Evolutionary conservation across 2,888 invertebrate species (phyloP).

Genomic region (Brenthis ino): DNA sequence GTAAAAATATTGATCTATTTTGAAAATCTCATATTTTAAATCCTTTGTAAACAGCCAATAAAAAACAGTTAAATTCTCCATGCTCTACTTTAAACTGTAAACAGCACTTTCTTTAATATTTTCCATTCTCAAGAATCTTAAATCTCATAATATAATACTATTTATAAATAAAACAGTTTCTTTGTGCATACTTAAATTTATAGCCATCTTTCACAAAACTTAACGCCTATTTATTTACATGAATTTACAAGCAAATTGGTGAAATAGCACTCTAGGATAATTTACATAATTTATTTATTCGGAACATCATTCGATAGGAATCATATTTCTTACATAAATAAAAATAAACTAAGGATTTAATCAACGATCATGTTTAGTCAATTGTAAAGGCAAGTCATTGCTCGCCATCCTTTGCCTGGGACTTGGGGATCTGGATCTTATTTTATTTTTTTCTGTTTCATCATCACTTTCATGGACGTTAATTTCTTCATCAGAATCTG

Average conservation of each 20-base stretch:
- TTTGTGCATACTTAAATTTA: conserved; percentile 68
- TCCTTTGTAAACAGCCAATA: conserved; percentile 18
- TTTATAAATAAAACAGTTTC: conserved; percentile 45
- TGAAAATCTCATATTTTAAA: conserved; percentile 19
- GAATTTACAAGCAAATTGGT: conserved; percentile 68
- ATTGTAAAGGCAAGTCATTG: conserved; percentile 85
- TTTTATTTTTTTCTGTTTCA: conserved; percentile 76
- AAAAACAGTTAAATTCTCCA: conserved; percentile 22
- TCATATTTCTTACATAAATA: conserved; percentile 62
- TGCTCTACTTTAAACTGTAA: conserved; percentile 32
- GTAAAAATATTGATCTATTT: conserved; percentile 17
- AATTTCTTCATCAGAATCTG: conserved; percentile 90
- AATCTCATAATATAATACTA: conserved; percentile 19
- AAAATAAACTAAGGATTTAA: conserved; percentile 55
- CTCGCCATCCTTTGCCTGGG: conserved; percentile 60
- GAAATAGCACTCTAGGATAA: conserved; percentile 49
- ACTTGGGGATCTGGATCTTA: conserved; percentile 72
- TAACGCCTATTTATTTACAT: conserved; percentile 70
- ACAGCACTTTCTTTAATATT: conserved; percentile 30
- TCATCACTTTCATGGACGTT: conserved; percentile 90
- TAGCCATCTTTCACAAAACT: conserved; percentile 58
- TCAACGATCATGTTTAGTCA: conserved; percentile 88
- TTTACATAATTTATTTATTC: conserved; percentile 63
- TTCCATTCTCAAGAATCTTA: conserved; percentile 35
- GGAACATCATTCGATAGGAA: conserved; percentile 67